Evolutionary conservation across 2,113 vertebrate genomes (phyloP).

Genomic region (Cinclus mexicanus): DNA sequence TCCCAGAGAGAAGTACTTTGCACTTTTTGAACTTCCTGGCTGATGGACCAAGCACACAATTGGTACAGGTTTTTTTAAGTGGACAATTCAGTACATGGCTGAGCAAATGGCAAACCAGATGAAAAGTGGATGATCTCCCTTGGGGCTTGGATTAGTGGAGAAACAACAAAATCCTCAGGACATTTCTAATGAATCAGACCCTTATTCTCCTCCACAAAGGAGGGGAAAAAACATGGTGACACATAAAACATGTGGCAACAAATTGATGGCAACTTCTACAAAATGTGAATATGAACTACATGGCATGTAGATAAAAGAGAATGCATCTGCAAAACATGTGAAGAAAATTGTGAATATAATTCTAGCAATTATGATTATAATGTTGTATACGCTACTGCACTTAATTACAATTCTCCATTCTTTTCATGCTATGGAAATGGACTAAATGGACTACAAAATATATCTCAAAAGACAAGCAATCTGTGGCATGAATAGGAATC

Average conservation of each 20-base stretch:
- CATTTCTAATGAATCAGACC: not conserved
- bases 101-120: slow-evolving; percentile 29
- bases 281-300: slow-evolving; percentile 15
- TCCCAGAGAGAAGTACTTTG: not conserved
- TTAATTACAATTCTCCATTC: slow-evolving; percentile 67
- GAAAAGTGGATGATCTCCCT: slow-evolving; percentile 6
- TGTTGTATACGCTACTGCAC: slow-evolving; percentile 4
- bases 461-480: slow-evolving; percentile 73
- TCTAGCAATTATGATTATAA: slow-evolving; percentile 60
- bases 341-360: slow-evolving; percentile 63
- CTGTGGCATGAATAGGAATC: slow-evolving; percentile 63
- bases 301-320: slow-evolving; percentile 59
- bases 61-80: not conserved
- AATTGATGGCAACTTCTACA: slow-evolving; percentile 39
- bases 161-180: not conserved
- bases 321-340: slow-evolving; percentile 66
- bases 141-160: not conserved
- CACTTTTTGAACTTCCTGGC: slow-evolving; percentile 16
- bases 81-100: not conserved
- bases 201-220: slow-evolving; percentile 5
- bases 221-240: not conserved
- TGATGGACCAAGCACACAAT: not conserved
- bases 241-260: slow-evolving; percentile 32
- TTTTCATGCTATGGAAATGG: slow-evolving; percentile 67
- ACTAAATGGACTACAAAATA: slow-evolving; percentile 69